Conservation (phyloP, 30 jellyfish, hydroid and myxozoan species). For the Pelagia noctiluca region DNA sequence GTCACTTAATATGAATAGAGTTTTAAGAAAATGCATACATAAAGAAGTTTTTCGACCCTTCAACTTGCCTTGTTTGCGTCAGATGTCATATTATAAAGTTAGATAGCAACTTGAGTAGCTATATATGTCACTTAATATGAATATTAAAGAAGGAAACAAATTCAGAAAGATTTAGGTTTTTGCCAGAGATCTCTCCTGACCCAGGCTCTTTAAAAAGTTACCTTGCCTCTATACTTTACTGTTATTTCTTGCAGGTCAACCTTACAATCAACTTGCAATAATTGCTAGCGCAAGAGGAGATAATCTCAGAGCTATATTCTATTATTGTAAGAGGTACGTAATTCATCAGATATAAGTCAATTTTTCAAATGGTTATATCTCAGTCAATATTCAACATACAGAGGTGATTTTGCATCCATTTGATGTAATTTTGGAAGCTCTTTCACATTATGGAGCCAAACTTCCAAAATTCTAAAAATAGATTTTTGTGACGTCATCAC, state of each 20-base stretch:
- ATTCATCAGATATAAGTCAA: no score
- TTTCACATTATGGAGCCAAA: neutral
- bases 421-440: neutral
- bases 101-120: no score
- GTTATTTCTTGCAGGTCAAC: slow-evolving; percentile 81
- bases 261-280: slow-evolving; percentile 94
- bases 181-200: neutral
- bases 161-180: neutral
- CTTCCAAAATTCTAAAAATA: neutral
- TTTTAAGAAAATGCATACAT: no score
- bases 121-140: neutral
- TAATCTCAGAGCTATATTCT: slow-evolving; percentile 80
- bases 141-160: neutral
- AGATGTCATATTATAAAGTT: no score
- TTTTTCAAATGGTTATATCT: neutral
- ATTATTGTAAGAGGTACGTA: slow-evolving; percentile 88
- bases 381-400: neutral
- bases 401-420: neutral
- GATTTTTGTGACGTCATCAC: neutral
- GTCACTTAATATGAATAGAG: neutral
- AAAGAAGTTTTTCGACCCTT: no score
- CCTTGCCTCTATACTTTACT: neutral
- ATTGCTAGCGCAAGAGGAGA: slow-evolving; percentile 83
- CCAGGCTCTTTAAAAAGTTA: neutral
- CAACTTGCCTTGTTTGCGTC: no score